phyloP scores from a whole-genome alignment of 2,888 invertebrate species.

The Eugnorisma glareosa region DNA sequence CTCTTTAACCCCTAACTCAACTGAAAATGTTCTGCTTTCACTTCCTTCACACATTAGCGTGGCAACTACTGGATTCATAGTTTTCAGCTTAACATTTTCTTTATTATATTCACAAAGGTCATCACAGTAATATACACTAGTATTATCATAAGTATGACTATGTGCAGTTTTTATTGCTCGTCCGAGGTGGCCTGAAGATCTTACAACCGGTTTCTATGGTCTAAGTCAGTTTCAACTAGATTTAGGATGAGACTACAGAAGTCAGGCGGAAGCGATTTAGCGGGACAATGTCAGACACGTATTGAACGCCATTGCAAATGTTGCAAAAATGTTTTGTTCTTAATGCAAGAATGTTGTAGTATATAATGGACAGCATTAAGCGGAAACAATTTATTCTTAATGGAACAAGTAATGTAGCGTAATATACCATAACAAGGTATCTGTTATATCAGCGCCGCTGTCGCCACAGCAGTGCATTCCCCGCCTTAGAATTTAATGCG shows the following conservation, averaged over 20 bases:
- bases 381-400: conserved; percentile 48
- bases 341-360: conserved; percentile 31
- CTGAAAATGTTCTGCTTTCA: not conserved
- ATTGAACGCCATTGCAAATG: not conserved
- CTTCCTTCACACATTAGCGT: not conserved
- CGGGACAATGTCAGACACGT: not conserved
- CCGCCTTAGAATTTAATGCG: conserved; percentile 44
- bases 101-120: conserved; percentile 58
- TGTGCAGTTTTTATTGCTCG: conserved; percentile 62
- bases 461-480: conserved; percentile 44
- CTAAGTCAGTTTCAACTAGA: conserved; percentile 49
- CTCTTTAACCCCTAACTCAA: not conserved
- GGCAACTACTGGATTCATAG: conserved; percentile 17
- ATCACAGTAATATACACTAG: conserved; percentile 51
- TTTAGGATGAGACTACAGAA: conserved; percentile 20
- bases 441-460: conserved; percentile 28
- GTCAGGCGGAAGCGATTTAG: conserved; percentile 23
- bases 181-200: conserved; percentile 51
- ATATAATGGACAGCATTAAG: conserved; percentile 11
- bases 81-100: conserved; percentile 23
- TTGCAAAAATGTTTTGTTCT: not conserved
- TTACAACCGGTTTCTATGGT: conserved; percentile 63
- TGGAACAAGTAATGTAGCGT: conserved; percentile 26
- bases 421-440: conserved; percentile 21
- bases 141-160: conserved; percentile 57